Evolutionary conservation across 2,888 invertebrate genomes (phyloP).

Genomic region (Leptinotarsa haldemani): DNA sequence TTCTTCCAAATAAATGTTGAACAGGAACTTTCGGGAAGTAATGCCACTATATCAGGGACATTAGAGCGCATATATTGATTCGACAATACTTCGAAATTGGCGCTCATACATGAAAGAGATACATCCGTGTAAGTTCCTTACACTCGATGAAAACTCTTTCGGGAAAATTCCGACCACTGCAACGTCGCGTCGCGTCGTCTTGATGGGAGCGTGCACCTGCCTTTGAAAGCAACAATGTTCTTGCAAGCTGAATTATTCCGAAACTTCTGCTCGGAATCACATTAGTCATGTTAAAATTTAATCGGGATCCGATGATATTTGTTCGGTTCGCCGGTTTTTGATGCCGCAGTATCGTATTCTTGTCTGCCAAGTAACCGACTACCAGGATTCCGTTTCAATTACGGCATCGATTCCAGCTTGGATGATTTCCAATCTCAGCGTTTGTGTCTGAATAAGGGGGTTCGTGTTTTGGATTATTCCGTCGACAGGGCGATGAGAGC

Average conservation of each 20-base stretch:
- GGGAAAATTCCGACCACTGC: conserved; percentile 11
- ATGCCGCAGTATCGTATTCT: conserved; percentile 3
- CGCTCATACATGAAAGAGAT: conserved; percentile 25
- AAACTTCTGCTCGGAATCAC: conserved; percentile 40
- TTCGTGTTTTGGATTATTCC: not conserved
- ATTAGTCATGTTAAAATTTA: conserved; percentile 43
- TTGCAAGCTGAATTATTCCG: conserved; percentile 38
- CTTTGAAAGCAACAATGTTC: conserved; percentile 37
- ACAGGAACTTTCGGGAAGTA: conserved; percentile 29
- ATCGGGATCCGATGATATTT: conserved; percentile 35
- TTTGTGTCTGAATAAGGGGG: conserved; percentile 9
- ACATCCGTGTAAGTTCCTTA: conserved; percentile 30
- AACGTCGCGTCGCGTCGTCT: conserved; percentile 30
- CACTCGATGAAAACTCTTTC: conserved; percentile 27
- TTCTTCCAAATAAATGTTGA: conserved; percentile 23
- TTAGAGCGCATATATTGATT: conserved; percentile 30
- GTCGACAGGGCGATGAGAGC: not conserved
- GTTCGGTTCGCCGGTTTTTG: conserved; percentile 22
- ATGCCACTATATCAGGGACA: conserved; percentile 31
- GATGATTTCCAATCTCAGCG: conserved; percentile 15
- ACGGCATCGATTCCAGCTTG: conserved; percentile 11
- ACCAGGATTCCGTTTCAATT: conserved; percentile 11
- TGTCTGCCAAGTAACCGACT: conserved; percentile 9
- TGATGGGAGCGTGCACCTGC: conserved; percentile 37
- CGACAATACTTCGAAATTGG: conserved; percentile 36